Percentiles rank a stretch among this genome's conserved stretches.
Evolutionary conservation across 2,797 vertebrate species (phyloP).

Genomic region (Enteromius radiatus): DNA sequence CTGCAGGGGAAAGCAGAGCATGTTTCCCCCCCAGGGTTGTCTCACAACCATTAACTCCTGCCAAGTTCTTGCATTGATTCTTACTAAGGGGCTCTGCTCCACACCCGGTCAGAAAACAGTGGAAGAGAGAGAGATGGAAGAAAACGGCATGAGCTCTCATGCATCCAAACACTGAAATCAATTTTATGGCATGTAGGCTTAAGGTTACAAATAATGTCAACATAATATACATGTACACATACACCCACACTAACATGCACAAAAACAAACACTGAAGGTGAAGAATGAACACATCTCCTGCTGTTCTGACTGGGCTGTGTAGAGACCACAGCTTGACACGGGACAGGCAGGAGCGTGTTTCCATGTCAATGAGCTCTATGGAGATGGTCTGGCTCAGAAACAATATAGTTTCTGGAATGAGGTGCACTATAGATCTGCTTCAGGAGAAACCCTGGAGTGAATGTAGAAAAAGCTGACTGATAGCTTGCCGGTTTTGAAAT

Average conservation of each 20-base stretch:
- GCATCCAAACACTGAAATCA: conserved; percentile 2
- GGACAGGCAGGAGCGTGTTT: conserved; percentile 2
- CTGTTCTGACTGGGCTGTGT: not conserved
- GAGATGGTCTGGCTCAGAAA: not conserved
- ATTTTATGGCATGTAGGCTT: not conserved
- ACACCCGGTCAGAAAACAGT: conserved; percentile 6
- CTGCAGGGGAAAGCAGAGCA: conserved; percentile 33
- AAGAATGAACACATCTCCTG: not conserved
- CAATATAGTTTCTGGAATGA: not conserved
- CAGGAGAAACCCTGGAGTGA: not conserved
- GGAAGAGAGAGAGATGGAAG: conserved; percentile 31
- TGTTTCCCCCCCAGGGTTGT: conserved; percentile 37
- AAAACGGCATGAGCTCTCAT: conserved; percentile 14
- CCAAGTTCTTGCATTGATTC: conserved; percentile 27
- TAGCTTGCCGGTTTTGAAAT: not conserved
- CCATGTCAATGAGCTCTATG: conserved; percentile 28
- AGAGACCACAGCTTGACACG: not conserved
- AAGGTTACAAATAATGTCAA: conserved; percentile 7
- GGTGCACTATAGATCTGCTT: not conserved
- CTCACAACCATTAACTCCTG: conserved; percentile 39
- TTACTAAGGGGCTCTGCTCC: conserved; percentile 24
- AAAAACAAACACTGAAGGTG: not conserved
- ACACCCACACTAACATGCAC: not conserved
- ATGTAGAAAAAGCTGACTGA: not conserved
- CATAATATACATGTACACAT: not conserved